Evolutionary conservation across 2,113 vertebrate species (phyloP).

Genomic region (Perognathus longimembris): DNA sequence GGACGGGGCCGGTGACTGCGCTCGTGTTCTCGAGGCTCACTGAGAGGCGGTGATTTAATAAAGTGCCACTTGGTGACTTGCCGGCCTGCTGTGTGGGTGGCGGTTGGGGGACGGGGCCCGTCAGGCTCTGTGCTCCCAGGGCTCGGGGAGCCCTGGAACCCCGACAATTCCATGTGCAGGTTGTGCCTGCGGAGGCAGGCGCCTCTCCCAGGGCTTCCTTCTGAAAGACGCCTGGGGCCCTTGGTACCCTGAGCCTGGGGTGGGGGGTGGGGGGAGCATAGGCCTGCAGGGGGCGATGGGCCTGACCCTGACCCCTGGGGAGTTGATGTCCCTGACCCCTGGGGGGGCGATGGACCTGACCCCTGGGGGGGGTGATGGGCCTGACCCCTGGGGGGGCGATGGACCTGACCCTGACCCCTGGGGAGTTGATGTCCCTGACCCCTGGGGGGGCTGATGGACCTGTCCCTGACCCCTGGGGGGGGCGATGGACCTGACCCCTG

Average conservation of each 20-base stretch:
- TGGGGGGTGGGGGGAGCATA: not conserved
- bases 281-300: too few relatives aligned
- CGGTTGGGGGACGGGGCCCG: accelerated
- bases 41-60: not conserved
- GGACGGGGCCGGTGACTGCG: not conserved
- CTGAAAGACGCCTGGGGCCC: not conserved
- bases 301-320: not conserved
- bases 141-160: not conserved
- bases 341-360: too few relatives aligned
- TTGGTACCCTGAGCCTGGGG: not conserved
- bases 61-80: constrained; percentile 26
- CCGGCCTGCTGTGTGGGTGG: not conserved
- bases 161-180: too few relatives aligned
- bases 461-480: too few relatives aligned
- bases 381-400: too few relatives aligned
- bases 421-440: too few relatives aligned
- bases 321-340: too few relatives aligned
- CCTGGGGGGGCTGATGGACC: too few relatives aligned
- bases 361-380: too few relatives aligned
- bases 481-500: too few relatives aligned
- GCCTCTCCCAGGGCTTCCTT: not conserved
- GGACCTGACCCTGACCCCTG: too few relatives aligned
- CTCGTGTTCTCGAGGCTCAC: accelerated
- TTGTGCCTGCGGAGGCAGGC: not conserved
- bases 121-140: not conserved